Base-by-base conservation (phyloP, 30 jellyfish, hydroid and myxozoan genomes). In the Aurelia sp. region DNA sequence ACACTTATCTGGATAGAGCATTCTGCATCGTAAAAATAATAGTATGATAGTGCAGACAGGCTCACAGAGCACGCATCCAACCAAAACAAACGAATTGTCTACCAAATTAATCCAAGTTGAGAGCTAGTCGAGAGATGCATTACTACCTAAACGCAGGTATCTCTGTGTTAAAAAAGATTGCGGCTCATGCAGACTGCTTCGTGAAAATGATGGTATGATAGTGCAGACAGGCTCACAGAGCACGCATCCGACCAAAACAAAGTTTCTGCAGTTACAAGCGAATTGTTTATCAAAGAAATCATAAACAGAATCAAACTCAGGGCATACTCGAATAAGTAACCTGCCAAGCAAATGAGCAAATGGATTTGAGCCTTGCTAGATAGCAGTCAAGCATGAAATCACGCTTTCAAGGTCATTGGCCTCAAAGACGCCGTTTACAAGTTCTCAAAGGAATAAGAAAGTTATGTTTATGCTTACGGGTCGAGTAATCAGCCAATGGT, bases 331-430 rank as follows among this genome's bases (percentile, higher is more conserved):
- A 61, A 65, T n/a, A 35, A 20, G 11, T 7, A 63, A 17, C 71
- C 63, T 63, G 38, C 80, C 72, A 64, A 60, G 89, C 89, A 66
- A 61, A 24, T 65, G 78, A 66, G 50, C 80, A 63, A 27, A 38
- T 69, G 52, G 40, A 20, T 17, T 57, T 65, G 62, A 65, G 58
- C 33, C 48, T 61, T 63, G 53, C 71, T 55, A 20, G 31, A 27
- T 24, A 21, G 58, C 24, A 48, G n/a, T 63, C 72, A 79, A 63
- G 89, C 89, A 63, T 63, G 11, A 9, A 60, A 66, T 6, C 16
- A 27, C 19, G 13, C 19, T 50, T 9, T 65, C 51, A 40, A 27
- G 67, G 41, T 65, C 80, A 62, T 13, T 79, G 89, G 80, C 33
- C 33, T 18, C 47, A 50, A 15, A 27, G 60, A 41, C 61, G 50